Base-by-base conservation (phyloP, 2,113 vertebrate species). In the Microcebus jonahi region DNA sequence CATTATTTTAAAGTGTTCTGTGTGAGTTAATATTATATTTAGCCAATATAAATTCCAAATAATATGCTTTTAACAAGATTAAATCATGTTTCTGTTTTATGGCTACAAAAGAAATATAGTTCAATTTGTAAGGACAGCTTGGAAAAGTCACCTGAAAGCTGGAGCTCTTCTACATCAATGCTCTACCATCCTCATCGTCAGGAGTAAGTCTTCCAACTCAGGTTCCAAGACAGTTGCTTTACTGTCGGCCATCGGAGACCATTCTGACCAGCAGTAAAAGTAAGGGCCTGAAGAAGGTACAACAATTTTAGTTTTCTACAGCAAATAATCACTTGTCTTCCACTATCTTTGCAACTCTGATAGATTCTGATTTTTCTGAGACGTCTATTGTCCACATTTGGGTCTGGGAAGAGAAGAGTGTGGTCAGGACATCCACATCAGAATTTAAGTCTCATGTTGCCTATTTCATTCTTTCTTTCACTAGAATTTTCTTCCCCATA, bases 71-170 rank as follows among this genome's bases (percentile, higher is more conserved):
- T 65, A 65, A 36, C 1, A 55, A 77, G 53, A 87, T 59, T 63
- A 39, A 79, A 67, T 0, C 53, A 0, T 68, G 25, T 8, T 68
- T 96, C 23, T 61, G 29, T 23, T 17, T 61, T 55, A 61, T 0
- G 2, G 76, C 59, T 80, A 36, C 6, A 53, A 89, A 76, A 12
- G 2, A 89, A 75, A 23, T 76, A 14, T 48, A 77, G 20, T 29
- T 7, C 31, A 63, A 0, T 1, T 48, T 42, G 0, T 25, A 34
- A 63, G 34, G 1, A 42, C 3, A 39, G 4, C 5, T 81, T 68
- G 73, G 27, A 61, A 14, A 76, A 20, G 1, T 63, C 25, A 15
- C n/a, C 31, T 14, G 4, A 55, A 84, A 88, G 6, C 2, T 5
- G 50, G 11, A 23, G 57, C 3, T 5, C 81, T 89, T 75, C 12